A percentile compares a stretch with the other conserved stretches of the same genome.
Conservation (phyloP, 1,140 invertebrate genomes). For the Aphaenogaster floridana region DNA sequence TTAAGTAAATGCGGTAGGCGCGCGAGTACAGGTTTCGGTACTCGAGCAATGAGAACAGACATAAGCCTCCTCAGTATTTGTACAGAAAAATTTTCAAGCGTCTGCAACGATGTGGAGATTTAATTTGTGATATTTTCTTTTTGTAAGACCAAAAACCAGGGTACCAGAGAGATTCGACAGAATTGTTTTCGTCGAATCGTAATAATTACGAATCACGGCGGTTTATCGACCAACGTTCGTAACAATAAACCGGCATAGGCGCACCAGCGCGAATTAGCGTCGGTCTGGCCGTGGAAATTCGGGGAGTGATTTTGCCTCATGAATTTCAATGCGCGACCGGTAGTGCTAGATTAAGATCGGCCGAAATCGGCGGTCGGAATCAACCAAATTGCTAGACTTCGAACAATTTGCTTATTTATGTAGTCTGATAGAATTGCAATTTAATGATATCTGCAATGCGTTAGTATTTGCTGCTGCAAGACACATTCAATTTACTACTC, state of each 20-base stretch:
- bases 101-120: too few species aligned
- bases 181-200: background rate
- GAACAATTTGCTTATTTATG: constrained; percentile 73
- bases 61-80: background rate
- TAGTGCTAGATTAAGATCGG: constrained; percentile 70
- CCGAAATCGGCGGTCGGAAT: constrained; percentile 66
- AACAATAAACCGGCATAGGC: constrained; percentile 63
- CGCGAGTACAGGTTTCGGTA: background rate
- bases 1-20: constrained; percentile 20
- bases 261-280: background rate
- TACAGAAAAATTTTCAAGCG: background rate
- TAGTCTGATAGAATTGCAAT: constrained; percentile 47
- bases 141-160: background rate
- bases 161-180: background rate
- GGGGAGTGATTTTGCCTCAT: constrained; percentile 70
- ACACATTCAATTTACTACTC: background rate
- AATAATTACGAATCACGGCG: constrained; percentile 17
- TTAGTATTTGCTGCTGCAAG: background rate
- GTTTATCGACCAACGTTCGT: constrained; percentile 54
- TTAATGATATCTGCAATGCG: constrained; percentile 59
- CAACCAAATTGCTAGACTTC: constrained; percentile 68
- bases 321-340: constrained; percentile 70
- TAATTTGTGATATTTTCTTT: background rate
- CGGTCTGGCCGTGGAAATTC: constrained; percentile 68
- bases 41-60: background rate